Conservation (phyloP, 2,113 vertebrate species). For the Corydoras maculifer region DNA sequence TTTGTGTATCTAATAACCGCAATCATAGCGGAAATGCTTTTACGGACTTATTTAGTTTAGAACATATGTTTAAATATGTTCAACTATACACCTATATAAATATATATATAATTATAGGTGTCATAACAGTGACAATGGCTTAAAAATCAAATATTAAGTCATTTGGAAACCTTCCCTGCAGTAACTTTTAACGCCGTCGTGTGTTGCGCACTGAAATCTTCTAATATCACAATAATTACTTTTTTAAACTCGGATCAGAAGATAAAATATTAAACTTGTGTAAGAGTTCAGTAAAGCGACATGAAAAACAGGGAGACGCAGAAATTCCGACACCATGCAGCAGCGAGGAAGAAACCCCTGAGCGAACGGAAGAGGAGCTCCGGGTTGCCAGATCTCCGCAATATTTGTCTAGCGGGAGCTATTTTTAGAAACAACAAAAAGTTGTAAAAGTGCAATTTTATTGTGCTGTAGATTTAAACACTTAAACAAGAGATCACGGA, state of each 20-base stretch:
- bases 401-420: too few relatives aligned
- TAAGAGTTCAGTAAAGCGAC: background rate
- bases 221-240: too few relatives aligned
- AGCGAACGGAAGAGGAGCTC: constrained; percentile 55
- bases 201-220: too few relatives aligned
- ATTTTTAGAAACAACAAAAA: too few relatives aligned
- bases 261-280: background rate
- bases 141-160: too few relatives aligned
- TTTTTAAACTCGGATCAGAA: too few relatives aligned
- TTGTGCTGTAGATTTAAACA: too few relatives aligned
- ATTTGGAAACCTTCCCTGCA: too few relatives aligned
- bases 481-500: too few relatives aligned
- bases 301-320: background rate
- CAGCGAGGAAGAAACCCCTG: constrained; percentile 52
- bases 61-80: background rate
- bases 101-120: background rate
- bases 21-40: background rate
- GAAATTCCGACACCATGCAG: constrained; percentile 12
- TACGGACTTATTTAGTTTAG: background rate
- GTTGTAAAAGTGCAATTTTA: too few relatives aligned
- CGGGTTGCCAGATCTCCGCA: constrained; percentile 9
- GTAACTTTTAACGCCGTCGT: too few relatives aligned
- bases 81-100: background rate
- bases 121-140: background rate
- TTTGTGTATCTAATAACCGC: background rate